phyloP scores from a whole-genome alignment of 2,888 invertebrate species.

The Balanococcus diminutus region DNA sequence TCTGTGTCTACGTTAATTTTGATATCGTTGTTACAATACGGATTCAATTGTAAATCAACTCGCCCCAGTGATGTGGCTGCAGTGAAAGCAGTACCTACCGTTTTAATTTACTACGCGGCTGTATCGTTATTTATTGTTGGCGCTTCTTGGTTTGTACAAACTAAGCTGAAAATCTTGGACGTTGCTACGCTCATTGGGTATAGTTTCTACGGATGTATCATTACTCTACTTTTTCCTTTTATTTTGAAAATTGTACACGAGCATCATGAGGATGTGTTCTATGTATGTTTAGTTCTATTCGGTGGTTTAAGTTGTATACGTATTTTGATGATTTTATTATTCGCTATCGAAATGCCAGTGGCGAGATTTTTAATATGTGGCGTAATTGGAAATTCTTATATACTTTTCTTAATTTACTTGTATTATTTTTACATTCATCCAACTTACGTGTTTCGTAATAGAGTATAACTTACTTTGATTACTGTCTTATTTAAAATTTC shows the following conservation, averaged over 20 bases:
- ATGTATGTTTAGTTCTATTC: slow-evolving; percentile 62
- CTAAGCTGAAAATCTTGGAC: slow-evolving; percentile 47
- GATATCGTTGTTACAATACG: slow-evolving; percentile 59
- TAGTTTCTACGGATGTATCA: slow-evolving; percentile 64
- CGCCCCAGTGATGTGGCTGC: background rate
- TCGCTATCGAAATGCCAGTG: slow-evolving; percentile 63
- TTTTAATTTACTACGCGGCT: slow-evolving; percentile 42
- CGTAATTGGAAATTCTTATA: slow-evolving; percentile 62
- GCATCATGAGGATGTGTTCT: slow-evolving; percentile 63
- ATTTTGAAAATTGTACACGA: slow-evolving; percentile 62
- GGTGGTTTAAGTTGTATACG: slow-evolving; percentile 64
- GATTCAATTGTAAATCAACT: slow-evolving; percentile 39
- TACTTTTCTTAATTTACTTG: slow-evolving; percentile 64
- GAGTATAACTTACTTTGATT: background rate
- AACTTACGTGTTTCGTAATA: slow-evolving; percentile 60
- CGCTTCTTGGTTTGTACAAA: slow-evolving; percentile 40
- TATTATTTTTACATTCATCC: slow-evolving; percentile 66
- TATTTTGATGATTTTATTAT: slow-evolving; percentile 63
- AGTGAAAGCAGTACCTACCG: slow-evolving; percentile 6
- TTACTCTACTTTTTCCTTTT: slow-evolving; percentile 62
- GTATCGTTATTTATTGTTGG: slow-evolving; percentile 44
- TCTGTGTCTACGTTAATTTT: slow-evolving; percentile 62
- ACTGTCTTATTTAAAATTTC: background rate
- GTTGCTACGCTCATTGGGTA: slow-evolving; percentile 62
- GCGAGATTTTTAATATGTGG: slow-evolving; percentile 64